A percentile compares a stretch with the other conserved stretches of the same genome.
Conservation (phyloP, 1,140 invertebrate species). For the Drosophila sproati region DNA sequence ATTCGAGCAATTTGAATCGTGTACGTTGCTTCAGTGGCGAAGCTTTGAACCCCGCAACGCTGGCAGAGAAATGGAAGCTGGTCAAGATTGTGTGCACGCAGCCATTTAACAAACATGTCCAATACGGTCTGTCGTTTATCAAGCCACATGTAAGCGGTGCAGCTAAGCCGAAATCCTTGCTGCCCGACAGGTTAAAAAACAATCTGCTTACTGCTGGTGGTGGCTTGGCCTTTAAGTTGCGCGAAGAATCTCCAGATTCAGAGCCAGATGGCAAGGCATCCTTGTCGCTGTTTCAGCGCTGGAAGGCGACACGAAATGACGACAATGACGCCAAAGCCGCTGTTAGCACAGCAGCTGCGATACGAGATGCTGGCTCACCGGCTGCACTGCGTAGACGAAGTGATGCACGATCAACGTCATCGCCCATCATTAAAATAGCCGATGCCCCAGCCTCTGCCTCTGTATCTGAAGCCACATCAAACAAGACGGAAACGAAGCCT, state of each 20-base stretch:
- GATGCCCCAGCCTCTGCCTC: too few relatives aligned
- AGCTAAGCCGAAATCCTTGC: conserved; percentile 43
- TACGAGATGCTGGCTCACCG: conserved; percentile 50
- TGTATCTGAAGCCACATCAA: too few relatives aligned
- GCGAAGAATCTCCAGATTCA: conserved; percentile 86
- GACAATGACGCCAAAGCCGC: neutral
- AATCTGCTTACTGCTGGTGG: neutral
- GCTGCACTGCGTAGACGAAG: conserved; percentile 37
- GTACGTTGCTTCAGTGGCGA: conserved; percentile 91
- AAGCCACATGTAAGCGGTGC: conserved; percentile 87
- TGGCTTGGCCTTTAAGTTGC: conserved; percentile 87
- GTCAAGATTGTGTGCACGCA: conserved; percentile 94
- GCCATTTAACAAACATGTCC: conserved; percentile 92
- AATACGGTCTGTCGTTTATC: conserved; percentile 93
- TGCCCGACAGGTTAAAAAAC: conserved; percentile 38
- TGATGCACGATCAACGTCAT: conserved; percentile 14
- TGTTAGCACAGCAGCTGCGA: conserved; percentile 55
- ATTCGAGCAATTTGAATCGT: conserved; percentile 87
- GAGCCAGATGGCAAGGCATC: conserved; percentile 56
- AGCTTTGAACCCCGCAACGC: conserved; percentile 86
- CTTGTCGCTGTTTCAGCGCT: conserved; percentile 64
- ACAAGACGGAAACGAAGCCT: conserved; percentile 1
- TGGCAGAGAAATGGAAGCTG: conserved; percentile 91
- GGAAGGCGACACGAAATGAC: conserved; percentile 57
- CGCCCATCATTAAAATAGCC: neutral